Evolutionary conservation across 2,888 invertebrate species (phyloP).

Genomic region (Eilema depressum): DNA sequence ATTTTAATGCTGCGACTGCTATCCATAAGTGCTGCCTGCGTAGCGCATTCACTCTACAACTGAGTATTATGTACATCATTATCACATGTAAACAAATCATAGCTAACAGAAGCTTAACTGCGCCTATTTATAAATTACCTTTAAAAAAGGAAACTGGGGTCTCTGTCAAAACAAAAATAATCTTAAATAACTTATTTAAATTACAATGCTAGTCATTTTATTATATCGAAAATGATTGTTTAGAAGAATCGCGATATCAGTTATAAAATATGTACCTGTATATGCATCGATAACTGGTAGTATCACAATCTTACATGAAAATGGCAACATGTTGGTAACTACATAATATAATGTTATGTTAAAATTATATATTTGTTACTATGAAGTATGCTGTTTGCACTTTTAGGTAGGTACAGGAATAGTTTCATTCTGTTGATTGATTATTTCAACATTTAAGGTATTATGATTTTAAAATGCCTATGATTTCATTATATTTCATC

Average conservation of each 20-base stretch:
- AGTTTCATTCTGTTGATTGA: background rate
- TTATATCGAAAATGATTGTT: background rate
- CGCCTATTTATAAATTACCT: slow-evolving; percentile 81
- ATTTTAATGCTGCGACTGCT: slow-evolving; percentile 69
- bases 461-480: background rate
- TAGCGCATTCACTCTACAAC: slow-evolving; percentile 72
- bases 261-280: background rate
- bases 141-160: slow-evolving; percentile 84
- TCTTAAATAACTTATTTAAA: slow-evolving; percentile 47
- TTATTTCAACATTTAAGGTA: background rate
- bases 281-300: background rate
- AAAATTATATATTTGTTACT: background rate
- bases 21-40: slow-evolving; percentile 69
- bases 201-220: background rate
- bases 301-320: slow-evolving; percentile 3
- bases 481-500: background rate
- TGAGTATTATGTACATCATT: slow-evolving; percentile 60
- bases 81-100: slow-evolving; percentile 53
- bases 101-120: slow-evolving; percentile 76
- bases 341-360: background rate
- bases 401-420: background rate
- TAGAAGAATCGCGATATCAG: background rate
- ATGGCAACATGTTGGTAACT: background rate
- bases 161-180: slow-evolving; percentile 82
- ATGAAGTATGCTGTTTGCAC: background rate